Percentiles rank a stretch among this genome's conserved stretches.
Conservation (phyloP, 1,140 invertebrate species). For the Pristionchus pacificus region DNA sequence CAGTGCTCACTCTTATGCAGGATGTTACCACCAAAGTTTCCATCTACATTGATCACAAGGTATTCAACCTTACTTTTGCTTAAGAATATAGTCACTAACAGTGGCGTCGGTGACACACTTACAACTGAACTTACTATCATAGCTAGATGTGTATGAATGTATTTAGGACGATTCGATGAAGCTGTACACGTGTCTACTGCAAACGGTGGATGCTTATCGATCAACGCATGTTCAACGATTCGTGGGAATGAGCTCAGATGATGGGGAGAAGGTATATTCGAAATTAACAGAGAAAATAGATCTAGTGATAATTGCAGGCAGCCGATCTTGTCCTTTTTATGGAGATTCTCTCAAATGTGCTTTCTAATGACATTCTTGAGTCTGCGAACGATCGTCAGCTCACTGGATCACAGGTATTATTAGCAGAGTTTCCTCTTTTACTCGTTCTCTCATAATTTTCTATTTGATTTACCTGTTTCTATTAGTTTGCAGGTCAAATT, state of each 20-base stretch:
- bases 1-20: conserved; percentile 21
- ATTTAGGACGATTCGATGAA: neutral
- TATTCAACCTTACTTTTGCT: neutral
- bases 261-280: neutral
- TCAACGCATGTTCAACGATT: neutral
- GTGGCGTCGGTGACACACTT: too few species aligned
- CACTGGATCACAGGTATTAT: conserved; percentile 12
- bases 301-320: conserved; percentile 7
- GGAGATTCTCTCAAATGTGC: conserved; percentile 31
- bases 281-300: conserved; percentile 22
- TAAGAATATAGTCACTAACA: neutral
- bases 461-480: too few species aligned
- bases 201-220: conserved; percentile 2
- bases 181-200: neutral
- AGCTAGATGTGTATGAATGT: too few species aligned
- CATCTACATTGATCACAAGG: conserved; percentile 26
- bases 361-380: conserved; percentile 34
- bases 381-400: neutral
- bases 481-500: too few species aligned
- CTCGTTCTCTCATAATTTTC: neutral
- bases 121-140: too few species aligned
- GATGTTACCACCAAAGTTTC: conserved; percentile 27
- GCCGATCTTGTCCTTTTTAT: conserved; percentile 19
- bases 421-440: neutral
- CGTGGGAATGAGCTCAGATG: neutral